These are phyloP conservation scores for Dendrolimus pini DNA, from an alignment of 2,888 invertebrate genomes.

Conservation along the genomic window DNA sequence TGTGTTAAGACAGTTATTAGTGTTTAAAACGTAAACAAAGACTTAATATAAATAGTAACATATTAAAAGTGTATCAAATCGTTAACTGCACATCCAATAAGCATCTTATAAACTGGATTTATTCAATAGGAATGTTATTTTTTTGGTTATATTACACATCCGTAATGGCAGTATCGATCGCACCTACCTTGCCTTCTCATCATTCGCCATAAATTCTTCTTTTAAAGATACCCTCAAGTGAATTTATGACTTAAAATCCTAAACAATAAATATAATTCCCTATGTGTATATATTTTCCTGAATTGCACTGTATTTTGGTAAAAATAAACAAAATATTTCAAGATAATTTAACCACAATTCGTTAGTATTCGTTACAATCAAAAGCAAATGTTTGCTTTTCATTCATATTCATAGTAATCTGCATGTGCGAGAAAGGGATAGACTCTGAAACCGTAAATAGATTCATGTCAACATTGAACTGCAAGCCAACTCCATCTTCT, in stretches of 20 bases:
- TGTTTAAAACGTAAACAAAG: no score
- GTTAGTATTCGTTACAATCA: constrained; percentile 73
- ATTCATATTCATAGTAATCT: constrained; percentile 15
- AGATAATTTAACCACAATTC: constrained; percentile 59
- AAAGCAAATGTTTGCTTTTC: constrained; percentile 39
- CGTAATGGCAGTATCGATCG: constrained; percentile 64
- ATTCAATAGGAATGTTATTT: constrained; percentile 11
- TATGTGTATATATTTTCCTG: constrained; percentile 25
- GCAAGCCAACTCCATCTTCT: constrained; percentile 46
- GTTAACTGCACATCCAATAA: no score
- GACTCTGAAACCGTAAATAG: constrained; percentile 40
- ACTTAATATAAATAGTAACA: no score
- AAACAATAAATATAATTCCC: constrained; percentile 23
- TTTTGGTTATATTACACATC: constrained; percentile 39
- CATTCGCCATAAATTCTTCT: constrained; percentile 48
- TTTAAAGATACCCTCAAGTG: constrained; percentile 10
- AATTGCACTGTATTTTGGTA: constrained; percentile 45
- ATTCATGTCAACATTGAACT: constrained; percentile 35
- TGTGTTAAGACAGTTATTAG: constrained; percentile 9
- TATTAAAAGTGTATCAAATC: no score
- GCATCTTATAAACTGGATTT: background rate
- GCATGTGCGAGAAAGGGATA: constrained; percentile 35
- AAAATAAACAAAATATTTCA: constrained; percentile 53
- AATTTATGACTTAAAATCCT: constrained; percentile 27
- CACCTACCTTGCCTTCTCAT: constrained; percentile 63